phyloP scores from a whole-genome alignment of 2,113 vertebrate species.

The Xenopus laevis region DNA sequence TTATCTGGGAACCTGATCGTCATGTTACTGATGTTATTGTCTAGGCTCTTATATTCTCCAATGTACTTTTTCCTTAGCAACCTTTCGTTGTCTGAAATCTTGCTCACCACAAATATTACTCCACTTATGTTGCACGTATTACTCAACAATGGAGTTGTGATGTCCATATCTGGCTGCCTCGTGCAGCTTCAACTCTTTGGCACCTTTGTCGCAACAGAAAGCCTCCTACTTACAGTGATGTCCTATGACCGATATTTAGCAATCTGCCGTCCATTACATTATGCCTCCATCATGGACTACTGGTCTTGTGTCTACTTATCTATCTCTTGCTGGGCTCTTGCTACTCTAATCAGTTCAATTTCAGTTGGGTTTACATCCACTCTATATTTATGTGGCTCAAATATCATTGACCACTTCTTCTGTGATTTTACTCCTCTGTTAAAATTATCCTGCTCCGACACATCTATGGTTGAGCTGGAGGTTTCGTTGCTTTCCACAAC shows the following conservation, averaged over 20 bases:
- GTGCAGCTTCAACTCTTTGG: slow-evolving; percentile 2
- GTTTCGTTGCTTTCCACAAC: slow-evolving; percentile 28
- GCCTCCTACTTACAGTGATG: slow-evolving; percentile 22
- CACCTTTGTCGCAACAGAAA: not conserved
- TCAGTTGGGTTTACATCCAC: slow-evolving; percentile 7
- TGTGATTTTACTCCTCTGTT: slow-evolving; percentile 39
- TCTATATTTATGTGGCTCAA: slow-evolving; percentile 31
- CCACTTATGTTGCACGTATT: slow-evolving; percentile 14
- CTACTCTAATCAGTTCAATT: slow-evolving; percentile 14
- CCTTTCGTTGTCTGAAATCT: slow-evolving; percentile 16
- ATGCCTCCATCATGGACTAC: slow-evolving; percentile 10
- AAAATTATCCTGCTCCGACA: slow-evolving; percentile 28
- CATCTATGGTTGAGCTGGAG: slow-evolving; percentile 3
- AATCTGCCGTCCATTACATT: slow-evolving; percentile 24
- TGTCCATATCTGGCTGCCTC: slow-evolving; percentile 10
- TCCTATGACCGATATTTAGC: slow-evolving; percentile 30
- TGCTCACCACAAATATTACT: not conserved
- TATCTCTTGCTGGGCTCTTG: slow-evolving; percentile 5
- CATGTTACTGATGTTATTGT: not conserved
- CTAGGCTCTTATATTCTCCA: not conserved
- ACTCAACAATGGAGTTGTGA: not conserved
- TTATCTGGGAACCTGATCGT: not conserved
- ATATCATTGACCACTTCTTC: slow-evolving; percentile 37
- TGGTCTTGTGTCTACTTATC: not conserved
- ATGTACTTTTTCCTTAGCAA: slow-evolving; percentile 30